Evolutionary conservation across 2,888 invertebrate genomes (phyloP).

Genomic region (Chloromyia formosa): DNA sequence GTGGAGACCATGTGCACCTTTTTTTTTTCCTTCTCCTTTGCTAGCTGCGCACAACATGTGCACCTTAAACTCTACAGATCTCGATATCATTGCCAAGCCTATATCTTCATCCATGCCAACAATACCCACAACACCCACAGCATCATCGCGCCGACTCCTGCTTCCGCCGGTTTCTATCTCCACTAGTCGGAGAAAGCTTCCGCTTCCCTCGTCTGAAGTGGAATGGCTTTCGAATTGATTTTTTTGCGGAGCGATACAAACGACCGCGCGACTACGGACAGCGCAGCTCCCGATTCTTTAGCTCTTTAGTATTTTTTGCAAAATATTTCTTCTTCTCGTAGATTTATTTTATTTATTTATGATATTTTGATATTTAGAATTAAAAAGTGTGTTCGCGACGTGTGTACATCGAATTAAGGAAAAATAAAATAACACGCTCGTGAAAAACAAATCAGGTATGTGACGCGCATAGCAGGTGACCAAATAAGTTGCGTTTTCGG

Average conservation of each 20-base stretch:
- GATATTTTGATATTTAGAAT: conserved; percentile 9
- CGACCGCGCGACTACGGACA: conserved; percentile 3
- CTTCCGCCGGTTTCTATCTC: not conserved
- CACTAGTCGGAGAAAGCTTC: conserved; percentile 5
- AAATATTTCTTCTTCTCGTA: not conserved
- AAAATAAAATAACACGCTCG: not conserved
- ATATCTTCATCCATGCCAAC: not conserved
- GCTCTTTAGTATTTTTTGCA: conserved; percentile 2
- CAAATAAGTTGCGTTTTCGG: too few species aligned
- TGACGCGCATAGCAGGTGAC: too few species aligned
- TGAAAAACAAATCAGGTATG: not conserved
- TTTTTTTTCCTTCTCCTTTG: too few species aligned
- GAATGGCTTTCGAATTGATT: conserved; percentile 22
- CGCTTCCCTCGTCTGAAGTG: not conserved
- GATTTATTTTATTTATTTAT: not conserved
- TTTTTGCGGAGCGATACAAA: conserved; percentile 2
- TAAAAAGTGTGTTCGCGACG: not conserved
- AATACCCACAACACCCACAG: not conserved
- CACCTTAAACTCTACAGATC: too few species aligned
- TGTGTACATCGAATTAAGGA: not conserved
- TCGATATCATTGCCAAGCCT: too few species aligned
- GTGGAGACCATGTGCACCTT: conserved; percentile 6
- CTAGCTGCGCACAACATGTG: too few species aligned
- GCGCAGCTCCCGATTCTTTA: not conserved
- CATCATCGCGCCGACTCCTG: not conserved